A percentile compares a stretch with the other conserved stretches of the same genome.
phyloP scores from a whole-genome alignment of 30 jellyfish, hydroid and myxozoan species.

The Morbakka virulenta region DNA sequence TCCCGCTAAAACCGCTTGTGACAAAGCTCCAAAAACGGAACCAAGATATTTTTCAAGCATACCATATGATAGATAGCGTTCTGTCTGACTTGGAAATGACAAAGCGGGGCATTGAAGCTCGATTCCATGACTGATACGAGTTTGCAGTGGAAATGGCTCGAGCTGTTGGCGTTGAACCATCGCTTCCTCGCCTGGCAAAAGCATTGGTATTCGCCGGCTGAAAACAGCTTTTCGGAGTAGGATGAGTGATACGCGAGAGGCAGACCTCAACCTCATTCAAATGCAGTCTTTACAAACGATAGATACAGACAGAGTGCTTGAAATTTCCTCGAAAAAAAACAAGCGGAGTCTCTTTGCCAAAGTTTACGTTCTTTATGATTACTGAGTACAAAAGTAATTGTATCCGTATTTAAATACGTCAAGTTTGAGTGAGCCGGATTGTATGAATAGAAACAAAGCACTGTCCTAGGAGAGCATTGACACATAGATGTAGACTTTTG shows the following conservation, averaged over 20 bases:
- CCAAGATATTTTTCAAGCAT: conserved; percentile 51
- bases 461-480: no score
- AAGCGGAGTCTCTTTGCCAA: no score
- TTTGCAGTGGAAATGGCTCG: conserved; percentile 41
- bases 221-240: conserved; percentile 43
- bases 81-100: conserved; percentile 14
- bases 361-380: no score
- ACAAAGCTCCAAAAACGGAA: conserved; percentile 35
- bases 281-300: no score
- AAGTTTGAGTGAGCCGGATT: no score
- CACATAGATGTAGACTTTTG: no score
- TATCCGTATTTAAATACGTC: no score
- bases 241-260: conserved; percentile 42
- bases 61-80: conserved; percentile 37
- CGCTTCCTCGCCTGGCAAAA: conserved; percentile 40
- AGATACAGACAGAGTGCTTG: no score
- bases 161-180: conserved; percentile 33
- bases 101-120: conserved; percentile 12
- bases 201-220: conserved; percentile 45
- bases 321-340: no score
- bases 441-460: no score
- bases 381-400: no score
- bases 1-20: conserved; percentile 38
- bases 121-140: conserved; percentile 28
- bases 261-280: conserved; percentile 41